These are phyloP conservation scores for Protodeltote pygarga DNA, from an alignment of 2,888 invertebrate species.

Conservation along the genomic window DNA sequence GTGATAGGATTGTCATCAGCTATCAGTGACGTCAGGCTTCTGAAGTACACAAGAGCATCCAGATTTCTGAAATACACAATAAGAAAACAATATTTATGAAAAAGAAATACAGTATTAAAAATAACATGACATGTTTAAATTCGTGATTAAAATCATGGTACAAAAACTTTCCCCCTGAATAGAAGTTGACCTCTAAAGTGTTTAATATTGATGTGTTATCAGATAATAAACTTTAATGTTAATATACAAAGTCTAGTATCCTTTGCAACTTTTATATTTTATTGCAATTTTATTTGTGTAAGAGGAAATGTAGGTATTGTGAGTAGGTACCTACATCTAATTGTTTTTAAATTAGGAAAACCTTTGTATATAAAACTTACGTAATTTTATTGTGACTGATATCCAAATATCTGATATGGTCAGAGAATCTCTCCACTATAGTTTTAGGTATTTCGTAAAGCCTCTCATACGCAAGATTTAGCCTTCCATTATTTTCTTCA, in stretches of 20 bases:
- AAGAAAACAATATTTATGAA: neutral
- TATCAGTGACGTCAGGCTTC: slow-evolving; percentile 91
- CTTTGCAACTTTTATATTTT: no score
- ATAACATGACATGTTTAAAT: neutral
- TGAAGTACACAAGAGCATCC: slow-evolving; percentile 91
- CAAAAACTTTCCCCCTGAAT: no score
- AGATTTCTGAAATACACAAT: slow-evolving; percentile 88
- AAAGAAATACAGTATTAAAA: neutral
- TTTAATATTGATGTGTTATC: no score
- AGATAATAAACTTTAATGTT: no score
- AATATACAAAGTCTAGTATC: no score
- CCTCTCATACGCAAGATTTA: slow-evolving; percentile 91
- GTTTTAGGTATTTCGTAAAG: slow-evolving; percentile 89
- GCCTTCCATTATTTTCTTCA: slow-evolving; percentile 83
- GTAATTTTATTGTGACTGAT: slow-evolving; percentile 91
- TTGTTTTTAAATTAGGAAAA: neutral
- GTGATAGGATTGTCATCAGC: slow-evolving; percentile 93
- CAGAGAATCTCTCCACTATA: slow-evolving; percentile 88
- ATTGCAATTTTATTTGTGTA: no score
- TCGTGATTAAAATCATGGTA: no score
- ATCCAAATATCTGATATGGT: slow-evolving; percentile 89
- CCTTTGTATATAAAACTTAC: slow-evolving; percentile 82
- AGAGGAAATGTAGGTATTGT: no score
- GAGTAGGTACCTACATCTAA: no score
- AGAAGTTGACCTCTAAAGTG: no score